Base-by-base conservation (phyloP, 2,888 invertebrate genomes). In the Drosophila emarginata region DNA sequence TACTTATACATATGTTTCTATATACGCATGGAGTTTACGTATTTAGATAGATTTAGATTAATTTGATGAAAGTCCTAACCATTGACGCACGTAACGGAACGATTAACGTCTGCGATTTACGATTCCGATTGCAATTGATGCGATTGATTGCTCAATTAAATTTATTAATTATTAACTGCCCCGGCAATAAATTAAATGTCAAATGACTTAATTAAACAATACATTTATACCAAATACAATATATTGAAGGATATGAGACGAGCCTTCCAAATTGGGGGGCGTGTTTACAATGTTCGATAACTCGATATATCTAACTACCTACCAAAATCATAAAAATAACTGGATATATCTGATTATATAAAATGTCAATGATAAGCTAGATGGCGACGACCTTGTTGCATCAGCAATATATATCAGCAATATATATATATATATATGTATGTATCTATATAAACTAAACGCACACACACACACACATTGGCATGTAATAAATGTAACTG, bases 181-280 rank as follows among this genome's bases (percentile, higher is more conserved):
- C 32, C 2, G 52, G 23, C 57, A 67, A 65, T 79, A 79, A 83
- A 83, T 76, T 63, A 78, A 76, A 69, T 80, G 81, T 63, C 74
- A 68, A 83, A 67, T 72, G 39, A 65, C 53, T 83, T 80, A 83
- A 80, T 80, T 82, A 86, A 80, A 63, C 70, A 69, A 62, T 28
- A 12, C 65, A 32, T 32, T 32, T 32, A 32, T 32, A 32, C 11
- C 32, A 32, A 32, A 32, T 32, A 32, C 11, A n/a, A n/a, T 28
- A 28, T 28, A 28, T 28, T 23, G 23, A 23, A 4, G 2, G 9
- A 32, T 9, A 4, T 7, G 32, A 4, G 54, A 39, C 60, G 56
- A 51, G 71, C 72, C 71, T 59, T 57, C 71, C 72, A 28, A 28
- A 9, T 40, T 65, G 39, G 51, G 51, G 60, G 72, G 65, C 61